Conservation (phyloP, 2,797 vertebrate species). For the Moxostoma hubbsi region DNA sequence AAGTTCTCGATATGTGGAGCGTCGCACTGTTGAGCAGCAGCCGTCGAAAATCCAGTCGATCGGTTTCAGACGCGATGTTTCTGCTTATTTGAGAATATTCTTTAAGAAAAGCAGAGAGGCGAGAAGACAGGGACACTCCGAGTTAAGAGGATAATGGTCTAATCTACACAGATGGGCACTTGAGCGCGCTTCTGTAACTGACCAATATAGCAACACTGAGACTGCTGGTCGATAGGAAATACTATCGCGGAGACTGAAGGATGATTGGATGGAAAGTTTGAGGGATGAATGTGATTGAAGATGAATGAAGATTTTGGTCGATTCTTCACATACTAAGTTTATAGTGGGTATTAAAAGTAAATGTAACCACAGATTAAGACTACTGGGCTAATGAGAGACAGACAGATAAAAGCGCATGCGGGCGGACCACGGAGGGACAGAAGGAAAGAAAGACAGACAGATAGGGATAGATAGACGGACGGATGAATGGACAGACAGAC, state of each 20-base stretch:
- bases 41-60: background rate
- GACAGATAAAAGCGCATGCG: no score
- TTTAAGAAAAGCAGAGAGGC: background rate
- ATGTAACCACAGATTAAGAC: no score
- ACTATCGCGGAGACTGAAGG: constrained; percentile 10
- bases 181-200: constrained; percentile 60
- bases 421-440: no score
- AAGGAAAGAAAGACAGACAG: background rate
- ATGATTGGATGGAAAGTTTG: background rate
- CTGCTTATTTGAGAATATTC: background rate
- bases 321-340: no score
- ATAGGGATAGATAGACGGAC: no score
- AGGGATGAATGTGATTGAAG: no score
- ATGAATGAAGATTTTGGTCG: no score
- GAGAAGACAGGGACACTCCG: constrained; percentile 71
- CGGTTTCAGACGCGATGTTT: background rate
- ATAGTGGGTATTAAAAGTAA: no score
- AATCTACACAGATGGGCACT: constrained; percentile 82
- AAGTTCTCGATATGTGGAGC: background rate
- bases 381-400: no score
- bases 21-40: background rate
- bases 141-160: constrained; percentile 84
- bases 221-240: background rate
- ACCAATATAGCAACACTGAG: constrained; percentile 57
- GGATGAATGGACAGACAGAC: no score